Base-by-base conservation (phyloP, 2,797 vertebrate genomes). In the Staurois parvus region DNA sequence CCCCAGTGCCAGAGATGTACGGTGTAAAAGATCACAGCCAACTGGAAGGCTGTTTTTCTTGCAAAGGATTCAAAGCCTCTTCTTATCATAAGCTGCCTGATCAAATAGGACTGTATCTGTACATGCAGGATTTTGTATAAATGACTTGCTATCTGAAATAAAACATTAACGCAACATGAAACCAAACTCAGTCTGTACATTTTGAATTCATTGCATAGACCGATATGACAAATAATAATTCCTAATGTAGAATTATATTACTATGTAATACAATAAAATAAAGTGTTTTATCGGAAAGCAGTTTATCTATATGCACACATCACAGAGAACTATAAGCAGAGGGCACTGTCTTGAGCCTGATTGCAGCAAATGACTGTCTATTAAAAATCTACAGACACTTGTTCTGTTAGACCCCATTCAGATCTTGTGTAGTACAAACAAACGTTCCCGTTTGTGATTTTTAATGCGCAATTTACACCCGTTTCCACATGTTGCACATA, bases 1-100 rank as follows among this genome's bases (percentile, higher is more conserved):
- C 76, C 62, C 77, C 48, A 52, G 70, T 59, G 70, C 52, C 62
- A 48, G 42, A 76, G 45, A 83, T 26, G 40, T 48, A 74, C 28
- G 62, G 19, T 76, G 66, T 56, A 56, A 77, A 64, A 67, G 82
- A 79, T 78, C 66, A 69, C 32, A 70, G 34, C 17, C 15, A 11
- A 40, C 37, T 79, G 72, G 69, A 42, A 75, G 69, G 40, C 72
- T 80, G 70, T 80, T 85, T 42, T 72, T 85, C 45, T 85, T 80
- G 77, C 34, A 67, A 37, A 40, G 40, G 37, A 68, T 80, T 80
- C 72, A 85, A 85, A 85, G 76, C 69, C 30, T 48, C 28, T 12
- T 74, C 52, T 85, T 76, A 84, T 84, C 74, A 70, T 69, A 69
- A 59, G 42, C 66, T 77, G 66, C 67, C 28, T 69, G 82, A 76